These are phyloP conservation scores for Barypeithes pellucidus DNA, from an alignment of 2,888 invertebrate genomes.

Conservation along the genomic window DNA sequence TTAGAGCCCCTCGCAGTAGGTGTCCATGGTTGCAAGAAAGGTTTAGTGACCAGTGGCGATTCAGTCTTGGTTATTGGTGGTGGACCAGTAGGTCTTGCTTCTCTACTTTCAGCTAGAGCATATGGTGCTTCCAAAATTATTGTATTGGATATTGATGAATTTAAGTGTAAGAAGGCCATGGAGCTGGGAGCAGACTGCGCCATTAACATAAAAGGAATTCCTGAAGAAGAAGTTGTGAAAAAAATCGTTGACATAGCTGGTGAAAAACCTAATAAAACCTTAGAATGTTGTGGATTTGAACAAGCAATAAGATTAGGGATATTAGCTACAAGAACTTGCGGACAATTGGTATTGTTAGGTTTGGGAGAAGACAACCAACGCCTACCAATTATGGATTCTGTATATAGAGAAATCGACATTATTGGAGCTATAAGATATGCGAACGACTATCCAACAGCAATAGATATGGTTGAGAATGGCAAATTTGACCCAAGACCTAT, in stretches of 20 bases:
- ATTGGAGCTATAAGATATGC: constrained; percentile 94
- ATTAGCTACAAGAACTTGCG: constrained; percentile 86
- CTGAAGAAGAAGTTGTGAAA: constrained; percentile 75
- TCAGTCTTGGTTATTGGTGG: constrained; percentile 85
- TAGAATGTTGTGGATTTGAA: constrained; percentile 92
- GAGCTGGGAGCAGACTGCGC: constrained; percentile 84
- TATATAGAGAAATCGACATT: constrained; percentile 90
- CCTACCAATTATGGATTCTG: constrained; percentile 86
- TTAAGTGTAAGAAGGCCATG: constrained; percentile 79
- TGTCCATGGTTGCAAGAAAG: constrained; percentile 92
- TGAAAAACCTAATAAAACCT: constrained; percentile 79
- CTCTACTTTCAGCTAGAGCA: constrained; percentile 84
- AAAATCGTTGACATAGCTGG: constrained; percentile 76
- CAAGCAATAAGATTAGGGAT: constrained; percentile 83
- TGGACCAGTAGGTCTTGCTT: constrained; percentile 91
- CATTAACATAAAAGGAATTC: constrained; percentile 73
- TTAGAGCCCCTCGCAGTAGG: constrained; percentile 95
- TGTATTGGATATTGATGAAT: constrained; percentile 79
- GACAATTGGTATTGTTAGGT: constrained; percentile 89
- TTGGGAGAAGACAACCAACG: constrained; percentile 86
- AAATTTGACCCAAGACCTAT: constrained; percentile 86
- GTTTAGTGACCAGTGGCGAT: constrained; percentile 81
- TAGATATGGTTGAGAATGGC: constrained; percentile 84
- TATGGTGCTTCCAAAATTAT: constrained; percentile 87
- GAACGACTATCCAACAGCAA: constrained; percentile 87